phyloP scores from a whole-genome alignment of 2,113 vertebrate genomes.

The Callocephalon fimbriatum region DNA sequence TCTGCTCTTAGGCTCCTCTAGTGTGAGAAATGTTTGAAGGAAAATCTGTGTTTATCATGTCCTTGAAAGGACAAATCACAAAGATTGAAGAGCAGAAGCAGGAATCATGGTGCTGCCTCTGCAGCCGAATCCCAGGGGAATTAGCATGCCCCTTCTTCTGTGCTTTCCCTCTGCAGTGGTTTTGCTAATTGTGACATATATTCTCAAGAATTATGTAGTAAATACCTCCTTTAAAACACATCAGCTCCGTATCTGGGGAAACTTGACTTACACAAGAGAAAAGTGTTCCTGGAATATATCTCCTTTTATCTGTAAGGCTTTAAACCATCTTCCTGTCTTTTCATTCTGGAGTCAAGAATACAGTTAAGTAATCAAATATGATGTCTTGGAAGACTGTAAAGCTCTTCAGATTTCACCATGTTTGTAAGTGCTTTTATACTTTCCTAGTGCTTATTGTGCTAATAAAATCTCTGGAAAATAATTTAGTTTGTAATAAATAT shows the following conservation, averaged over 20 bases:
- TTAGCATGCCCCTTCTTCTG: not conserved
- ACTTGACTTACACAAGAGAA: not conserved
- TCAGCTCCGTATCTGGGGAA: not conserved
- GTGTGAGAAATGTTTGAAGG: not conserved
- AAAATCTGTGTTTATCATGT: not conserved
- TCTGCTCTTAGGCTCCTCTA: not conserved
- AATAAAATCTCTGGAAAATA: constrained; percentile 17
- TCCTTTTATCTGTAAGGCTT: not conserved
- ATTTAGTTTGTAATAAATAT: not conserved
- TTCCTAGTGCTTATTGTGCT: not conserved
- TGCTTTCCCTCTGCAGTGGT: not conserved
- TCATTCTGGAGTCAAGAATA: not conserved
- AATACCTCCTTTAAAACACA: not conserved
- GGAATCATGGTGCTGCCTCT: not conserved
- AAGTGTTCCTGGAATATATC: not conserved
- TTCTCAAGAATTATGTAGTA: not conserved
- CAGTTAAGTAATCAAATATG: not conserved
- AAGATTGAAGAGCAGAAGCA: not conserved
- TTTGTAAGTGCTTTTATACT: not conserved
- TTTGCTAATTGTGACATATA: not conserved
- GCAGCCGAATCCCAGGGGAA: not conserved
- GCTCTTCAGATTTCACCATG: not conserved
- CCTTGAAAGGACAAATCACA: not conserved
- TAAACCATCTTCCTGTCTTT: not conserved
- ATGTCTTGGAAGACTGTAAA: not conserved